These are phyloP conservation scores for Agrotis segetum DNA, from an alignment of 2,888 invertebrate genomes.

Conservation along the genomic window DNA sequence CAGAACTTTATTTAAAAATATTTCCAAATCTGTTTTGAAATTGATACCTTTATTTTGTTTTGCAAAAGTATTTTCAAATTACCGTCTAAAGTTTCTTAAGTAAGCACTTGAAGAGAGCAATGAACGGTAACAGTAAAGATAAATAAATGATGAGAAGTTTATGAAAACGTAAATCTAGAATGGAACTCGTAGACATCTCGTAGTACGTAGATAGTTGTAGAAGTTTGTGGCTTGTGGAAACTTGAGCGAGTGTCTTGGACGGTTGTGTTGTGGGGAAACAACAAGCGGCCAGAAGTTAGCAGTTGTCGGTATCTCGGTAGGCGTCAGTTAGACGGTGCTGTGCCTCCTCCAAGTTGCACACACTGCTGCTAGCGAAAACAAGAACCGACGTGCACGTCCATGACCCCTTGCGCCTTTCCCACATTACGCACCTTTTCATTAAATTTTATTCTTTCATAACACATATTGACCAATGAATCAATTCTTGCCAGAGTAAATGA, in stretches of 20 bases:
- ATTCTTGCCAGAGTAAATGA: neutral
- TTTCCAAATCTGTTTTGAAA: constrained; percentile 16
- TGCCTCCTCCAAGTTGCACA: constrained; percentile 59
- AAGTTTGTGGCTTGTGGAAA: constrained; percentile 49
- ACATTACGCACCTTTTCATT: constrained; percentile 58
- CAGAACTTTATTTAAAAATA: neutral
- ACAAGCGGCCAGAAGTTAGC: constrained; percentile 49
- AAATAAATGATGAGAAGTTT: constrained; percentile 29
- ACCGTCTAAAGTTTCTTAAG: constrained; percentile 41
- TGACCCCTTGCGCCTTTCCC: constrained; percentile 76
- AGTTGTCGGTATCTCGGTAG: constrained; percentile 44
- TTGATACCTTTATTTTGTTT: constrained; percentile 6
- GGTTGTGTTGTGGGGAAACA: constrained; percentile 45
- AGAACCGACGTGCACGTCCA: constrained; percentile 73
- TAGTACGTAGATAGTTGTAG: constrained; percentile 44
- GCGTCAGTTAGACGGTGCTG: constrained; percentile 44
- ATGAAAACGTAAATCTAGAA: constrained; percentile 34
- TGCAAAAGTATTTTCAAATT: constrained; percentile 40
- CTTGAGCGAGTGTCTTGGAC: constrained; percentile 43
- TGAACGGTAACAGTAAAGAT: constrained; percentile 34
- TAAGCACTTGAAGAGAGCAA: constrained; percentile 15
- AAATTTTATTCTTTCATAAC: constrained; percentile 35
- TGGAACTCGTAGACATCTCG: constrained; percentile 35
- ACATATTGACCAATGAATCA: constrained; percentile 18
- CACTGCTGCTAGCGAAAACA: constrained; percentile 75